Evolutionary conservation across 2,797 vertebrate species (phyloP).

Genomic region (Sebastes taczanowskii): DNA sequence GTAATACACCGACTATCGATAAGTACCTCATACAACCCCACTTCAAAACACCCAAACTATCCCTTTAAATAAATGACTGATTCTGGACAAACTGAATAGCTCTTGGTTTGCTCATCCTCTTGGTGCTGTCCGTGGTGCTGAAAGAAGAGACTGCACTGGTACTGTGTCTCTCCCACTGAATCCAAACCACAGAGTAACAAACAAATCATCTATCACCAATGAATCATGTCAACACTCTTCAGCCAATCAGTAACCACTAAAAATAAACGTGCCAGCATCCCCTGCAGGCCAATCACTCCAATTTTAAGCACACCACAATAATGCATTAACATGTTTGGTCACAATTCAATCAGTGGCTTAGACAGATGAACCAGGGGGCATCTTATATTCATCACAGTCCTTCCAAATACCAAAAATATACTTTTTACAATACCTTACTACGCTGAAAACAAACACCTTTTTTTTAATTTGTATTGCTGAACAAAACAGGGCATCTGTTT

Average conservation of each 20-base stretch:
- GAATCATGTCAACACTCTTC: background rate
- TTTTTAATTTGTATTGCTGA: background rate
- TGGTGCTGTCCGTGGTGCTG: slow-evolving; percentile 58
- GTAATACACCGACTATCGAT: too few relatives aligned
- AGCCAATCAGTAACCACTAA: background rate
- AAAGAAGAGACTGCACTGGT: slow-evolving; percentile 7
- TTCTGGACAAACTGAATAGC: background rate
- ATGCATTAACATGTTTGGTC: background rate
- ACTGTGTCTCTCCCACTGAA: background rate
- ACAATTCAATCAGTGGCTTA: background rate
- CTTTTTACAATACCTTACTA: too few relatives aligned
- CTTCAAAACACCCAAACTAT: too few relatives aligned
- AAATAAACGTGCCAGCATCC: background rate
- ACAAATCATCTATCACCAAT: background rate
- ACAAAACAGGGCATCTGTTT: background rate
- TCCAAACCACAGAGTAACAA: background rate
- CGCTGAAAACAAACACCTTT: too few relatives aligned
- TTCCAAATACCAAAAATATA: background rate
- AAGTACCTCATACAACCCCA: too few relatives aligned
- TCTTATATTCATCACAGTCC: background rate
- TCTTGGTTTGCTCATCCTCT: background rate
- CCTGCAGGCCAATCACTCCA: too few relatives aligned
- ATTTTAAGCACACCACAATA: background rate
- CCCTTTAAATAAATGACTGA: background rate
- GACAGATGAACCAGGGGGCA: background rate